Evolutionary conservation across 2,888 invertebrate genomes (phyloP).

Genomic region (Lasiommata megera): DNA sequence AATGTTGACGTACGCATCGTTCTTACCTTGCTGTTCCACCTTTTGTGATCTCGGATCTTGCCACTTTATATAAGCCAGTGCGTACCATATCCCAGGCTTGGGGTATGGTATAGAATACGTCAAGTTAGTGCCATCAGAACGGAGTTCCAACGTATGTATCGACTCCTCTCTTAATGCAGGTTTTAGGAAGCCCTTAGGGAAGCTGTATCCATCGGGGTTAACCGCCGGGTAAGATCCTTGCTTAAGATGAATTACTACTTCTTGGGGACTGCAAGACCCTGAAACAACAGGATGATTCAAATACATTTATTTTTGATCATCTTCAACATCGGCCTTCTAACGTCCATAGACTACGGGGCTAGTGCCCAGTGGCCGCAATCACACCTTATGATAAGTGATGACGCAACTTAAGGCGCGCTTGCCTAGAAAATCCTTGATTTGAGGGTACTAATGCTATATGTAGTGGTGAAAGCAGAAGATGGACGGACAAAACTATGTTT

Average conservation of each 20-base stretch:
- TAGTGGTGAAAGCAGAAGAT: no score
- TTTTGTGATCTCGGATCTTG: conserved; percentile 86
- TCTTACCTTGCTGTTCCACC: conserved; percentile 88
- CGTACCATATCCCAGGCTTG: conserved; percentile 89
- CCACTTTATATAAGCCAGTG: conserved; percentile 89
- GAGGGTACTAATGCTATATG: no score
- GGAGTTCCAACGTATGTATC: conserved; percentile 80
- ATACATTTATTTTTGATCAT: no score
- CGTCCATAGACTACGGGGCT: no score
- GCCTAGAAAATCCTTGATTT: no score
- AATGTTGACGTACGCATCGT: neutral
- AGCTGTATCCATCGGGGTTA: conserved; percentile 89
- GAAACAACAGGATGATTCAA: conserved; percentile 31
- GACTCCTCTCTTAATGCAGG: conserved; percentile 60
- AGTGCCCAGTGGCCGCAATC: no score
- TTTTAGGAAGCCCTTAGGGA: conserved; percentile 84
- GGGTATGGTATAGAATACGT: conserved; percentile 84
- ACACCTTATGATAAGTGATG: no score
- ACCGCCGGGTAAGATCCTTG: conserved; percentile 91
- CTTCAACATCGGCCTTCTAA: no score
- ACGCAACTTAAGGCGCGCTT: no score
- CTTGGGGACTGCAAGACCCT: conserved; percentile 82
- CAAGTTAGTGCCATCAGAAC: conserved; percentile 82
- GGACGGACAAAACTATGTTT: no score
- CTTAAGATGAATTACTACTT: conserved; percentile 87